Evolutionary conservation across 92 coral and sea anemone species (phyloP).

Genomic region (Diadumene lineata): DNA sequence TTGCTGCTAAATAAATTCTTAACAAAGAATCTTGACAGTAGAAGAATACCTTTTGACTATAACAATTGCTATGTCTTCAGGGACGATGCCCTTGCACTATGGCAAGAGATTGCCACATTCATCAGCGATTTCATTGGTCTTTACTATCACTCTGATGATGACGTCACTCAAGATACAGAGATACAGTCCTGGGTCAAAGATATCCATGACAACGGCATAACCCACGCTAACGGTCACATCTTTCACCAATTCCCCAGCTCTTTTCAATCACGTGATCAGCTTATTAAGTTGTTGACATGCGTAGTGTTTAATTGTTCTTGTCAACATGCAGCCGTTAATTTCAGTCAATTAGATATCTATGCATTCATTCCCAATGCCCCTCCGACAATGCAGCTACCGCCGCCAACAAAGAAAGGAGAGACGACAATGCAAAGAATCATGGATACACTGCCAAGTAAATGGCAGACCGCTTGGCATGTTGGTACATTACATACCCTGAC

Average conservation of each 20-base stretch:
- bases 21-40: no score
- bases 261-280: constrained; percentile 64
- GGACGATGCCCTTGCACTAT: constrained; percentile 74
- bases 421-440: constrained; percentile 55
- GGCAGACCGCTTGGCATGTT: constrained; percentile 65
- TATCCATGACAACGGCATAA: constrained; percentile 71
- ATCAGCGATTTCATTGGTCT: constrained; percentile 43
- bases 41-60: no score
- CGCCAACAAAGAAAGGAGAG: constrained; percentile 73
- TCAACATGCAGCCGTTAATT: constrained; percentile 91
- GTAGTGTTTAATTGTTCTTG: constrained; percentile 76
- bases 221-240: constrained; percentile 53
- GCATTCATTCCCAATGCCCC: constrained; percentile 83
- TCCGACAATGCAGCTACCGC: constrained; percentile 77
- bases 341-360: constrained; percentile 67
- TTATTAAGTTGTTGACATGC: constrained; percentile 62
- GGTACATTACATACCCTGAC: constrained; percentile 65
- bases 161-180: constrained; percentile 65
- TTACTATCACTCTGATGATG: constrained; percentile 63
- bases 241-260: constrained; percentile 68
- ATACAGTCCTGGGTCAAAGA: constrained; percentile 64
- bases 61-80: constrained; percentile 28
- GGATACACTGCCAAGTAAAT: constrained; percentile 63
- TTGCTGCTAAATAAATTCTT: no score
- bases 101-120: constrained; percentile 71